phyloP scores from a whole-genome alignment of 2,888 invertebrate genomes.

The Hipparchia semele region DNA sequence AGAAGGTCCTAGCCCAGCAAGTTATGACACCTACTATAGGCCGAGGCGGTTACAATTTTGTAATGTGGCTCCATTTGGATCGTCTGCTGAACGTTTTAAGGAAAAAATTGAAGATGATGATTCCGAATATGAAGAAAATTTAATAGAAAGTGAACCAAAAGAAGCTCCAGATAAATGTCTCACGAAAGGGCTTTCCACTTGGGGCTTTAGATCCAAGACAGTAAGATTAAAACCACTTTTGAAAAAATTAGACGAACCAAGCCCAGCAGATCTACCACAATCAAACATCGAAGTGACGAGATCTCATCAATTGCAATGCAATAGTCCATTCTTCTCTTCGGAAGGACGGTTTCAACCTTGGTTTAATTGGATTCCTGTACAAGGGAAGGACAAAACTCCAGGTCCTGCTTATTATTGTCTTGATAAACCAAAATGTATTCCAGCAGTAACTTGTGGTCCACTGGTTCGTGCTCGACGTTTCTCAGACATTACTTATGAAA shows the following conservation, averaged over 20 bases:
- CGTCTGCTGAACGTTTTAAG: constrained; percentile 59
- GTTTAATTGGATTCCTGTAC: constrained; percentile 63
- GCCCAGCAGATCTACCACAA: constrained; percentile 57
- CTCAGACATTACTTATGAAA: constrained; percentile 33
- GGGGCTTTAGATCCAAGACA: constrained; percentile 67
- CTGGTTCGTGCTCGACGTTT: constrained; percentile 58
- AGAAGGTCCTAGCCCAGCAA: constrained; percentile 64
- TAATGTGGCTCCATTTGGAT: constrained; percentile 57
- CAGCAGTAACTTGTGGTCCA: constrained; percentile 63
- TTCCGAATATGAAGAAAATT: constrained; percentile 41
- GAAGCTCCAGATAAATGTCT: constrained; percentile 29
- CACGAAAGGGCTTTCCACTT: constrained; percentile 49
- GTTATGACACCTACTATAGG: constrained; percentile 50
- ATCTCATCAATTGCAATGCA: constrained; percentile 48
- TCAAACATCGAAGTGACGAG: constrained; percentile 39
- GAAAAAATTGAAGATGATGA: constrained; percentile 43
- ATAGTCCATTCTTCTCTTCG: constrained; percentile 64
- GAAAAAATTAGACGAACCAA: constrained; percentile 53
- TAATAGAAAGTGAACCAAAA: constrained; percentile 36
- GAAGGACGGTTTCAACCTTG: constrained; percentile 66
- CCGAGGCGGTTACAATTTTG: constrained; percentile 52
- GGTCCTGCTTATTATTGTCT: constrained; percentile 61
- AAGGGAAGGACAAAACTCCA: constrained; percentile 54
- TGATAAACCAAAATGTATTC: constrained; percentile 54
- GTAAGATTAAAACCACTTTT: constrained; percentile 56